phyloP scores from a whole-genome alignment of 1,140 invertebrate genomes.

The Cataglyphis hispanica region DNA sequence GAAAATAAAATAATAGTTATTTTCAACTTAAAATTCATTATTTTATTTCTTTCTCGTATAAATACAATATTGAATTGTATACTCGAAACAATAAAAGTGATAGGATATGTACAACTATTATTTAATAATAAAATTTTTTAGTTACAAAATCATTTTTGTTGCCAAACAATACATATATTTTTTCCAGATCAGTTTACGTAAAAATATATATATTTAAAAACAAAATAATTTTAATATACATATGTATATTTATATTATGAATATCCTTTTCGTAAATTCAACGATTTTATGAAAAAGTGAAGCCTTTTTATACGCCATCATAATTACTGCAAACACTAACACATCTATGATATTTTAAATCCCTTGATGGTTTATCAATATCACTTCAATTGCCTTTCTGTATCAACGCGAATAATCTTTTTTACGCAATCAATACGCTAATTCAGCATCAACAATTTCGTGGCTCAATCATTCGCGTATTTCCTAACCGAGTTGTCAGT shows the following conservation, averaged over 20 bases:
- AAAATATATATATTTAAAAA: background rate
- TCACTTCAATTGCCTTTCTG: background rate
- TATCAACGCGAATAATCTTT: conserved; percentile 7
- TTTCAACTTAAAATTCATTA: too few relatives aligned
- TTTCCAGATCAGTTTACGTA: background rate
- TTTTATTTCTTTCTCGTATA: background rate
- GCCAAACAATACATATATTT: background rate
- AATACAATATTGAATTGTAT: background rate
- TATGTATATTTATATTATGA: too few relatives aligned
- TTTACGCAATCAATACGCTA: conserved; percentile 19
- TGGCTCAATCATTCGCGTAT: conserved; percentile 30
- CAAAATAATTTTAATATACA: too few relatives aligned
- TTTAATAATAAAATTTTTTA: background rate
- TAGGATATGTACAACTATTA: background rate
- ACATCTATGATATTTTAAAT: background rate
- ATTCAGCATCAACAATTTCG: conserved; percentile 46
- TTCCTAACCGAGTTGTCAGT: conserved; percentile 21
- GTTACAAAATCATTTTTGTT: background rate
- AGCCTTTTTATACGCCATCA: background rate
- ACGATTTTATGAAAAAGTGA: too few relatives aligned
- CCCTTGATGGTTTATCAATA: background rate
- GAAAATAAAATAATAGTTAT: background rate
- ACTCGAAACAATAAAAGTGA: background rate
- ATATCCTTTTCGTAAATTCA: too few relatives aligned
- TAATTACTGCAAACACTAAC: background rate